Evolutionary conservation across 1,140 invertebrate genomes (phyloP).

Genomic region (Meloidogyne hapla): DNA sequence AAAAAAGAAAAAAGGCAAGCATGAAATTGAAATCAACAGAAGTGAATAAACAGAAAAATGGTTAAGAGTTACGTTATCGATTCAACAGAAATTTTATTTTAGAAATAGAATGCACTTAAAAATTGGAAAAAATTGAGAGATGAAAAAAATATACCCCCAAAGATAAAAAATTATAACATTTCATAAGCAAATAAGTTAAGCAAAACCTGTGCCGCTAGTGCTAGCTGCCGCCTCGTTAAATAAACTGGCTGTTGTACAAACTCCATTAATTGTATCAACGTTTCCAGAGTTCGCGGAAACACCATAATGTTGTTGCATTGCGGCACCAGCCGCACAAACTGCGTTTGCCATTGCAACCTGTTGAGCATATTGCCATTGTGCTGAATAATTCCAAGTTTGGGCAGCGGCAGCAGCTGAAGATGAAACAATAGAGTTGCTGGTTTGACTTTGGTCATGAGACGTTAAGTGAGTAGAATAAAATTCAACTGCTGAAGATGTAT

Average conservation of each 20-base stretch:
- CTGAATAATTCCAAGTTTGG: conserved; percentile 12
- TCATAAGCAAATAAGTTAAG: background rate
- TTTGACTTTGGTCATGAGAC: background rate
- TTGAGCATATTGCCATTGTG: conserved; percentile 15
- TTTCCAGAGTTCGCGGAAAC: background rate
- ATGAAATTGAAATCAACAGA: background rate
- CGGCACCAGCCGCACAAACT: conserved; percentile 15
- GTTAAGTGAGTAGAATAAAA: background rate
- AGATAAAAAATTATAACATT: too few relatives aligned
- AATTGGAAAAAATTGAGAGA: background rate
- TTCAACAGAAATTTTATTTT: background rate
- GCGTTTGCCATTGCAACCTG: conserved; percentile 12
- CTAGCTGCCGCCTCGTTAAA: conserved; percentile 9
- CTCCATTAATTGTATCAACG: background rate
- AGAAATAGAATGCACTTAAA: too few relatives aligned
- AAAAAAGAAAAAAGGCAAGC: background rate
- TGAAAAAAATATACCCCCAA: background rate
- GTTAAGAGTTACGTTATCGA: background rate
- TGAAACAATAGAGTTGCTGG: background rate
- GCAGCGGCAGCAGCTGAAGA: conserved; percentile 9
- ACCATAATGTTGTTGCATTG: conserved; percentile 22
- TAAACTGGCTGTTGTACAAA: background rate
- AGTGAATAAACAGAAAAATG: background rate
- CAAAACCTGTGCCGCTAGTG: background rate
- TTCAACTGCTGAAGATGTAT: background rate